Percentiles rank a stretch among this genome's conserved stretches.
Conservation (phyloP, 2,113 vertebrate species). For the Ptychochromis oligacanthus region DNA sequence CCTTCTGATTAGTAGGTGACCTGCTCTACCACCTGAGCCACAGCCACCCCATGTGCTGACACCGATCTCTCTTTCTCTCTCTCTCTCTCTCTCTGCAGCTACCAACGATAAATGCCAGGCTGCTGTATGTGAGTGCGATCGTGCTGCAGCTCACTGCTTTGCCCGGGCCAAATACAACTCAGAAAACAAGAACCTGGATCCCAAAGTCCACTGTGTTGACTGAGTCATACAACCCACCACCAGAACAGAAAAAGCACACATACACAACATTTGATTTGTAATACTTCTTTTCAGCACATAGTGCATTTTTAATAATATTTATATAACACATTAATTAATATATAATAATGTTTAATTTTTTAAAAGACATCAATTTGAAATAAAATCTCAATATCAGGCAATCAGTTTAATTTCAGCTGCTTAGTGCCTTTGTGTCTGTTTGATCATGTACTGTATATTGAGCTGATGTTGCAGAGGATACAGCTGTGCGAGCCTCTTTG, state of each 20-base stretch:
- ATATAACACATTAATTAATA: no score
- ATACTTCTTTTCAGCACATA: not conserved
- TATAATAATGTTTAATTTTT: not conserved
- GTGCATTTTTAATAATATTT: no score
- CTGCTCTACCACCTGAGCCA: no score
- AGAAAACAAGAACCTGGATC: conserved; percentile 69
- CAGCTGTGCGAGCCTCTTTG: not conserved
- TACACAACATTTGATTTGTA: not conserved
- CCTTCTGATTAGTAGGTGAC: no score
- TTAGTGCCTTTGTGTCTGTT: not conserved
- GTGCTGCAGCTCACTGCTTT: conserved; percentile 84
- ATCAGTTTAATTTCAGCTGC: not conserved
- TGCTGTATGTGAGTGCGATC: conserved; percentile 89
- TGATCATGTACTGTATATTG: not conserved
- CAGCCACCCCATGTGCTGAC: not conserved
- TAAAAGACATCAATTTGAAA: not conserved
- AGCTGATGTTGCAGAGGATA: not conserved
- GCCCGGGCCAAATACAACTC: conserved; percentile 74
- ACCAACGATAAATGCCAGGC: conserved; percentile 79
- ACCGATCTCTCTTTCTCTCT: no score
- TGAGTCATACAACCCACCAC: conserved; percentile 21
- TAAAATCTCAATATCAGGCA: not conserved
- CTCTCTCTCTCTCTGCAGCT: conserved; percentile 71
- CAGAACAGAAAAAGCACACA: not conserved
- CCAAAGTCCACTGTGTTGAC: conserved; percentile 56